phyloP scores from a whole-genome alignment of 2,113 vertebrate genomes.

The Lates calcarifer region DNA sequence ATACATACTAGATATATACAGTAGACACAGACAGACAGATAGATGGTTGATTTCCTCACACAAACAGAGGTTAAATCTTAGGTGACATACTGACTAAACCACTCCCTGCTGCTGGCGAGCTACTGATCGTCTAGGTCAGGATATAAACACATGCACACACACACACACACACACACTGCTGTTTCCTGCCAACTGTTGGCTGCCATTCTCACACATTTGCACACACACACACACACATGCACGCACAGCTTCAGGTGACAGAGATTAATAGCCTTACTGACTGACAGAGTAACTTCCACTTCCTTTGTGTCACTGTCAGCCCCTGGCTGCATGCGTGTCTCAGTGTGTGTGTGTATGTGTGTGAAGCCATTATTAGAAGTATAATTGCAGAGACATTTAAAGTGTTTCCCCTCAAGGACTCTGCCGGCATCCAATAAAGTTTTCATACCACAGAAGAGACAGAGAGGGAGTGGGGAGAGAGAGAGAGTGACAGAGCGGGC shows the following conservation, averaged over 20 bases:
- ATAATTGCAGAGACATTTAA: constrained; percentile 99
- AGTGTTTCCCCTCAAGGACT: constrained; percentile 97
- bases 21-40: background rate
- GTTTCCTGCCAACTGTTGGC: constrained; percentile 72
- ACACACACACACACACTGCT: constrained; percentile 78
- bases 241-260: constrained; percentile 92
- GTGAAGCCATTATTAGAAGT: constrained; percentile 95
- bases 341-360: constrained; percentile 33
- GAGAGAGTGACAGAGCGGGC: constrained; percentile 50
- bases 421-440: constrained; percentile 97
- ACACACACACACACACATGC: constrained; percentile 75
- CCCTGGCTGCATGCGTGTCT: constrained; percentile 82
- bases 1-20: background rate
- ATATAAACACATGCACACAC: constrained; percentile 79
- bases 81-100: constrained; percentile 89
- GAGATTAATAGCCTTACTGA: constrained; percentile 98
- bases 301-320: constrained; percentile 96
- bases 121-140: constrained; percentile 86
- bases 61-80: constrained; percentile 85
- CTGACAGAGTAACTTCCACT: constrained; percentile 97
- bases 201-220: constrained; percentile 72
- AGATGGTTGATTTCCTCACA: background rate
- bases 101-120: constrained; percentile 80
- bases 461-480: constrained; percentile 77
- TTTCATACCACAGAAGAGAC: constrained; percentile 86